Conservation (phyloP, 1,140 invertebrate species). For the Mactra quadrangularis region DNA sequence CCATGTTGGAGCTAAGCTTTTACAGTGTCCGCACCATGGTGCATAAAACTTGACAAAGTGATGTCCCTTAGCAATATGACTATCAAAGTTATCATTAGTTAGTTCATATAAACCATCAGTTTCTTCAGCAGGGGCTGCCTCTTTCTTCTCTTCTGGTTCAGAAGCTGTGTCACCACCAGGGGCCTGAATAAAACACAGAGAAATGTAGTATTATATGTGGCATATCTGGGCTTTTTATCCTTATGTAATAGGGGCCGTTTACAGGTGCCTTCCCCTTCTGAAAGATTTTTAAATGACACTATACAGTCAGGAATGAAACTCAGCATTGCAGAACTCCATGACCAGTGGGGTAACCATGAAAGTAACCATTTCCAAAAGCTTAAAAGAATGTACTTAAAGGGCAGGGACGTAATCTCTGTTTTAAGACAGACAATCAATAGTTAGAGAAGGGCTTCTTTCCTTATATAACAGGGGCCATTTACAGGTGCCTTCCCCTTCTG, state of each 20-base stretch:
- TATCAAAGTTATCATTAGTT: conserved; percentile 89
- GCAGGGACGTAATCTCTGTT: too few species aligned
- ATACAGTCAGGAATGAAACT: not conserved
- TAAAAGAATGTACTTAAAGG: too few species aligned
- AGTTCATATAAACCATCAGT: conserved; percentile 86
- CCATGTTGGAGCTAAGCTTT: conserved; percentile 97
- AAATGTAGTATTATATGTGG: not conserved
- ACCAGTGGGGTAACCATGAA: too few species aligned
- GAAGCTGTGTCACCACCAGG: conserved; percentile 16
- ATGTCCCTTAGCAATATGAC: conserved; percentile 87
- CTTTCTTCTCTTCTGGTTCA: conserved; percentile 39
- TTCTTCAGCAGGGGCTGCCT: conserved; percentile 64
- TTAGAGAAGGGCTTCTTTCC: too few species aligned
- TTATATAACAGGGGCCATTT: too few species aligned
- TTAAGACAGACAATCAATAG: too few species aligned
- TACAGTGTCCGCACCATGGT: conserved; percentile 92
- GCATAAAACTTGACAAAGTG: conserved; percentile 97
- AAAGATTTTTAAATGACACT: not conserved
- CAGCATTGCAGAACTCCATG: too few species aligned
- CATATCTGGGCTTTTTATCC: not conserved
- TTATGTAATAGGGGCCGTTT: too few species aligned
- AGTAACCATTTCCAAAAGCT: too few species aligned
- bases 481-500: too few species aligned
- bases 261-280: too few species aligned
- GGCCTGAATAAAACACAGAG: conserved; percentile 1